phyloP scores from a whole-genome alignment of 2,113 vertebrate species.

The Gulo gulo region DNA sequence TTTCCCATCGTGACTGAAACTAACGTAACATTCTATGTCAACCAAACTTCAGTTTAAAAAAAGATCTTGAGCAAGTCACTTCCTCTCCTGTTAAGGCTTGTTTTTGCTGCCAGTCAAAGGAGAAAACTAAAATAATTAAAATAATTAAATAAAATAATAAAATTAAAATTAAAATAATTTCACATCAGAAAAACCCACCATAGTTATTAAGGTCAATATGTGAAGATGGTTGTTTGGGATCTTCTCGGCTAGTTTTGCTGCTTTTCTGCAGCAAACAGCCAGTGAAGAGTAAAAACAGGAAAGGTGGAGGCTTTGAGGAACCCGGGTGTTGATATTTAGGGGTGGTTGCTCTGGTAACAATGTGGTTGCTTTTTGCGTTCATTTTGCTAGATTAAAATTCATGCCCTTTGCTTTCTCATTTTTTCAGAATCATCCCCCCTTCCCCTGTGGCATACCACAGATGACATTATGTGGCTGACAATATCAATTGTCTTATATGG shows the following conservation, averaged over 20 bases:
- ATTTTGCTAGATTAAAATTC: conserved; percentile 47
- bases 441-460: not conserved
- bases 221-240: not conserved
- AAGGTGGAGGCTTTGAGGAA: conserved; percentile 77
- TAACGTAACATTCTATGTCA: not conserved
- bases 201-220: not conserved
- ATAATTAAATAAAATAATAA: no score
- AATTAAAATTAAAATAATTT: not conserved
- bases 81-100: conserved; percentile 17
- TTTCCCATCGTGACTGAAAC: not conserved
- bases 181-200: not conserved
- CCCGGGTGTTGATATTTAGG: conserved; percentile 67
- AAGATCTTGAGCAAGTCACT: conserved; percentile 24
- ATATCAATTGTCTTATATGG: not conserved
- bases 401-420: conserved; percentile 33
- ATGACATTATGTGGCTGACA: not conserved
- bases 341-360: conserved; percentile 72
- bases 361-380: conserved; percentile 53
- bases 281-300: conserved; percentile 79
- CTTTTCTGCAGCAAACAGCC: not conserved
- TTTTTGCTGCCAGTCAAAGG: not conserved
- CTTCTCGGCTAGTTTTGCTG: not conserved
- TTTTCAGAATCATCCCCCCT: not conserved
- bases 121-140: not conserved
- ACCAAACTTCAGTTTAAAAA: not conserved